These are phyloP conservation scores for Cremastinae sp. DNA, from an alignment of 2,888 invertebrate species.

Conservation along the genomic window DNA sequence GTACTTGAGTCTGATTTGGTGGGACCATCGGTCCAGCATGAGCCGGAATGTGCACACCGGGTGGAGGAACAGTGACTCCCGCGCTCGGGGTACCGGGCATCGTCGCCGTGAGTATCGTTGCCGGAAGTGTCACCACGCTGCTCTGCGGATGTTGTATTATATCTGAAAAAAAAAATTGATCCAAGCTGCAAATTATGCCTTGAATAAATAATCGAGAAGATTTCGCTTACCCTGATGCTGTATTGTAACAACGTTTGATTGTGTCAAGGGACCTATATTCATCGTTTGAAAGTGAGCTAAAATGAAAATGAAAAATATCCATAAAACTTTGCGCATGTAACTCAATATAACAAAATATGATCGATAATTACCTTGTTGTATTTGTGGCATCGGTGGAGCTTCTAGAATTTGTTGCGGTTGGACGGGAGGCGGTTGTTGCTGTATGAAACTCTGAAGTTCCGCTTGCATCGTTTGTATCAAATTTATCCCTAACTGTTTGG, in stretches of 20 bases:
- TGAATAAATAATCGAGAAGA: not conserved
- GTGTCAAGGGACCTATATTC: slow-evolving; percentile 78
- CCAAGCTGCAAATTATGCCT: too few relatives aligned
- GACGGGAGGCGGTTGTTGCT: slow-evolving; percentile 79
- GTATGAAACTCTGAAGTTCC: slow-evolving; percentile 80
- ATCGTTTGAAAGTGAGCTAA: slow-evolving; percentile 79
- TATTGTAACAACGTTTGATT: slow-evolving; percentile 79
- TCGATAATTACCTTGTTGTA: slow-evolving; percentile 73
- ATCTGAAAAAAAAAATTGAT: slow-evolving; percentile 65
- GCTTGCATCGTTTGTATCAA: slow-evolving; percentile 89
- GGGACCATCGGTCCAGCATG: slow-evolving; percentile 78
- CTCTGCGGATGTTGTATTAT: slow-evolving; percentile 78
- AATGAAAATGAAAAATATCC: slow-evolving; percentile 50
- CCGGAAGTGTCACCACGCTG: slow-evolving; percentile 76
- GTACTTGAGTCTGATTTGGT: slow-evolving; percentile 76
- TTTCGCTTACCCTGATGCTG: slow-evolving; percentile 77
- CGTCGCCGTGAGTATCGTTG: slow-evolving; percentile 77
- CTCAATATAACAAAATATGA: not conserved
- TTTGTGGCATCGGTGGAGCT: slow-evolving; percentile 76
- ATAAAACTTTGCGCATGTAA: not conserved
- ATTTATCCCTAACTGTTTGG: slow-evolving; percentile 88
- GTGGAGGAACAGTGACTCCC: slow-evolving; percentile 76
- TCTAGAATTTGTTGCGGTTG: slow-evolving; percentile 79
- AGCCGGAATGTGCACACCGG: slow-evolving; percentile 78
- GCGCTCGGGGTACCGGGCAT: slow-evolving; percentile 75